Conservation (phyloP, 1,140 invertebrate genomes). For the Chironomus tepperi region DNA sequence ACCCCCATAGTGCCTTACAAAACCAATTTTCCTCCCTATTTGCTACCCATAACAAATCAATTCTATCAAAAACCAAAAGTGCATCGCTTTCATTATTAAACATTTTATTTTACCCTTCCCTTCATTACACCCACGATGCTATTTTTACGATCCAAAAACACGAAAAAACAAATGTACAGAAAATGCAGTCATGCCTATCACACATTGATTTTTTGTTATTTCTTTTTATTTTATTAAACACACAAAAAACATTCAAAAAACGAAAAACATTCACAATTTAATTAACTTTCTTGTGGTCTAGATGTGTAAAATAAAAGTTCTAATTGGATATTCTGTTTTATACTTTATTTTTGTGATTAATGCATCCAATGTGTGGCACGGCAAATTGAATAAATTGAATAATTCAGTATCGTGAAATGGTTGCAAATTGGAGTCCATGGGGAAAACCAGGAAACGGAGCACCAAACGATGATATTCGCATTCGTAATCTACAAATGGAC, state of each 20-base stretch:
- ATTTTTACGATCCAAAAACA: background rate
- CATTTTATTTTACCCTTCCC: background rate
- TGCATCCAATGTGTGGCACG: background rate
- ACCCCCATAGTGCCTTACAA: no score
- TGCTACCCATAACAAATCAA: no score
- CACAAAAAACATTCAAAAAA: background rate
- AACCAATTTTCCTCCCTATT: no score
- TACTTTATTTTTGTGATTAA: background rate
- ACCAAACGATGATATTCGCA: conserved; percentile 40
- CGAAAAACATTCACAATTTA: background rate
- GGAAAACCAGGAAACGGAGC: conserved; percentile 32
- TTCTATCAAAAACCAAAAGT: no score
- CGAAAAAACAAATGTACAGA: background rate
- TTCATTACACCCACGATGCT: background rate
- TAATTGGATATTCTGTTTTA: background rate
- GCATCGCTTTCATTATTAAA: no score
- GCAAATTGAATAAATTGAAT: background rate
- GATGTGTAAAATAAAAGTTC: no score
- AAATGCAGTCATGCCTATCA: background rate
- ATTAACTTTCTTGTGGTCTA: no score
- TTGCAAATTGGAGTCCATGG: conserved; percentile 11
- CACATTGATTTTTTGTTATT: background rate
- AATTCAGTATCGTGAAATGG: conserved; percentile 17
- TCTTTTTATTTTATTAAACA: no score
- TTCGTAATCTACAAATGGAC: conserved; percentile 41